Percentiles rank a stretch among this genome's conserved stretches.
phyloP scores from a whole-genome alignment of 2,797 vertebrate species.

The Pseudopleuronectes americanus region DNA sequence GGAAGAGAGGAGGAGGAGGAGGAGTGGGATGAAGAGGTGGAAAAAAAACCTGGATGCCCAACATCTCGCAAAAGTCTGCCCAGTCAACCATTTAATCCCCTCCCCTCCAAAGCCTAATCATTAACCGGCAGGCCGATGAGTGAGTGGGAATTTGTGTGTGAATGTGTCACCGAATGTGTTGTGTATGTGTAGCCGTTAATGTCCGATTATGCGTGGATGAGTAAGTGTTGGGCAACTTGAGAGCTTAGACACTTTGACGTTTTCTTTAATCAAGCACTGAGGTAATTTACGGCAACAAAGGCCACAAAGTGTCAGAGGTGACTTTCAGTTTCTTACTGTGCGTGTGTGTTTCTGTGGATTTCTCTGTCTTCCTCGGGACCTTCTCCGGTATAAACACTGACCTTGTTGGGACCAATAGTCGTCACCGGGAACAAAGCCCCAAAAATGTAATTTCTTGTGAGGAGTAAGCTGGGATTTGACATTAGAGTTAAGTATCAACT shows the following conservation, averaged over 20 bases:
- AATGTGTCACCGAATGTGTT: conserved; percentile 36
- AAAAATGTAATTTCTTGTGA: neutral
- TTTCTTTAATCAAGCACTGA: conserved; percentile 78
- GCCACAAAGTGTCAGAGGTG: conserved; percentile 58
- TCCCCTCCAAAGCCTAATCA: conserved; percentile 70
- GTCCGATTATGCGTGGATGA: neutral
- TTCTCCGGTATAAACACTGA: neutral
- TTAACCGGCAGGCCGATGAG: conserved; percentile 76
- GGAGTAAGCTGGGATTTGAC: neutral
- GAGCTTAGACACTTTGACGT: conserved; percentile 71
- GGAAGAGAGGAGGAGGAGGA: conserved; percentile 27
- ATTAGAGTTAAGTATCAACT: neutral
- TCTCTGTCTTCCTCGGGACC: neutral
- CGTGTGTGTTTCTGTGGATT: neutral
- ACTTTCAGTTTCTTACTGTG: conserved; percentile 44
- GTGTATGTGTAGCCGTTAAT: conserved; percentile 32
- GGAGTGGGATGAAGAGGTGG: conserved; percentile 47
- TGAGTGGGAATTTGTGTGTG: conserved; percentile 72
- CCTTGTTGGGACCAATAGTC: neutral
- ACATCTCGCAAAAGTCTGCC: conserved; percentile 68
- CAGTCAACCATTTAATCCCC: conserved; percentile 77
- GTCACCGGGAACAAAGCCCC: neutral
- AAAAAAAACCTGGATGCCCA: conserved; percentile 61
- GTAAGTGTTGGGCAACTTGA: conserved; percentile 45
- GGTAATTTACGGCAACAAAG: conserved; percentile 74